Base-by-base conservation (phyloP, 2,797 vertebrate genomes). In the Cyclura pinguis region DNA sequence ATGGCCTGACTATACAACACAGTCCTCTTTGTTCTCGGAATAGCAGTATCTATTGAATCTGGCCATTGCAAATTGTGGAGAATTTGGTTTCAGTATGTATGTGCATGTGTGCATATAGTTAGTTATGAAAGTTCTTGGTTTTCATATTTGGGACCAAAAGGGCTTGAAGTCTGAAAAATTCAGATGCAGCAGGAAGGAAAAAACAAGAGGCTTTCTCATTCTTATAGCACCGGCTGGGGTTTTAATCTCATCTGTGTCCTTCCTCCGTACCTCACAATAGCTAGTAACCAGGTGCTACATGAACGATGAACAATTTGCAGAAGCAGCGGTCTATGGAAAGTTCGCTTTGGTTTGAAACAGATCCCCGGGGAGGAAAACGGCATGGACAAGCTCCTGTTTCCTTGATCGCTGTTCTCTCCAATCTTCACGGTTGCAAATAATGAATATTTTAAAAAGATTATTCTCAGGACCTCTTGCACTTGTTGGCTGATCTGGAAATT, bases 391-490 rank as follows among this genome's bases (percentile, higher is more conserved):
- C 47, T 80, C 82, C 27, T 20, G 29, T 18, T 87, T 1, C 55
- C 42, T 64, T 88, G 27, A 18, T 9, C 32, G 4, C 32, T 0
- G 10, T 32, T 29, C 27, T 20, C 42, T 64, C 50, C 27, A 29
- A 6, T 89, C 42, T 35, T 24, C 87, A 91, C 83, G 9, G 8
- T 84, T 24, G 29, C 85, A 64, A 84, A 81, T 64, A 76, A 50
- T 42, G 32, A 24, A 88, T 16, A n/a, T 10, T 35, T 77, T 32
- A 27, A 47, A 86, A 50, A 85, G 12, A 0, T 1, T 22, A 10
- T 69, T 84, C n/a, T 69, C 0, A 88, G 67, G 57, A 12, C 29
- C 24, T 35, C 0, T 47, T 50, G 18, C 6, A 0, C 6, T 50
- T 29, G 62, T 69, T 1, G 38, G 0, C 18, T 20, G 32, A 73